A percentile compares a stretch with the other conserved stretches of the same genome.
Conservation (phyloP, 1,140 invertebrate genomes). For the Thalassaphorura encarpata region DNA sequence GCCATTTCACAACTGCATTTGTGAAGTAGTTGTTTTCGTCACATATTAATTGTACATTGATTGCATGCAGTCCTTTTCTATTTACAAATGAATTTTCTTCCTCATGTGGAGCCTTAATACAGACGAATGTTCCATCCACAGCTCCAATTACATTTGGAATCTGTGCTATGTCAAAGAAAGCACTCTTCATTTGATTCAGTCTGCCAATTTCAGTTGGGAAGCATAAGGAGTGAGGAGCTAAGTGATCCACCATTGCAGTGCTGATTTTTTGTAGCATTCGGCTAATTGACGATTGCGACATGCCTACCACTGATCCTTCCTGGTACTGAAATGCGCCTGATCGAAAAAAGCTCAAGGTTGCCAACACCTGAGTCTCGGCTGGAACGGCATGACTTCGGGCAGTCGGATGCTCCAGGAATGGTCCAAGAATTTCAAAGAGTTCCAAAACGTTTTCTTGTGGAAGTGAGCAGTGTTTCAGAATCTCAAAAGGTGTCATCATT, state of each 20-base stretch:
- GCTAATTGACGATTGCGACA: not conserved
- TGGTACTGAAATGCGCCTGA: constrained; percentile 6
- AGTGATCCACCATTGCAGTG: not conserved
- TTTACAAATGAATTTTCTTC: not conserved
- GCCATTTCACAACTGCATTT: constrained; percentile 37
- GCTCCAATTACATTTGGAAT: constrained; percentile 20
- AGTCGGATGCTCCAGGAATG: not conserved
- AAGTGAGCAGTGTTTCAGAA: too few relatives aligned
- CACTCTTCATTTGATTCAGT: not conserved
- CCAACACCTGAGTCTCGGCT: constrained; percentile 4
- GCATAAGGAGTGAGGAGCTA: not conserved
- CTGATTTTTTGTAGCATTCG: not conserved
- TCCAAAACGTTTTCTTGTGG: too few relatives aligned
- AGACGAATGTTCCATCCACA: constrained; percentile 33
- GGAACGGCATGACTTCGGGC: not conserved
- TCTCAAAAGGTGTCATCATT: too few relatives aligned
- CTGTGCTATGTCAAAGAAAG: not conserved
- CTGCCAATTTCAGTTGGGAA: not conserved
- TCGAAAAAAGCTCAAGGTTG: not conserved
- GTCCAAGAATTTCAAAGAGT: not conserved
- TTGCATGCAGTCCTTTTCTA: constrained; percentile 9
- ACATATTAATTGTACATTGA: constrained; percentile 36
- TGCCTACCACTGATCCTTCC: not conserved
- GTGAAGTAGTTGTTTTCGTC: constrained; percentile 35
- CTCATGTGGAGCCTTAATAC: constrained; percentile 26